Evolutionary conservation across 2,797 vertebrate genomes (phyloP), one percentile per base, ranked within the genome.

Genomic region (Dipus sagitta): DNA sequence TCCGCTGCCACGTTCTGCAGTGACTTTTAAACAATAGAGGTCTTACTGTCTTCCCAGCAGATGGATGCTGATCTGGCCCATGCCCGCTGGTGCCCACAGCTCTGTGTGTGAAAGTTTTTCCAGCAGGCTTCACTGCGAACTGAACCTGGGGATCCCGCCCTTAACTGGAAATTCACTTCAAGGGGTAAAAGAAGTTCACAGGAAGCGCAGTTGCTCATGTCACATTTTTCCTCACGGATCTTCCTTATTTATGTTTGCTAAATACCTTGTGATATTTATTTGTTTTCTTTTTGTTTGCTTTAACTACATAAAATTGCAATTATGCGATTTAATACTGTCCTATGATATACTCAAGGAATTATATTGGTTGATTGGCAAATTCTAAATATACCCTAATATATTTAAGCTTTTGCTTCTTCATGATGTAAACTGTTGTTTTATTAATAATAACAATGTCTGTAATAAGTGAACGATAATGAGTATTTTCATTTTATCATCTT

Each of bases 31-130:
- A 34, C 13, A 47, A 5, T 38, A 10, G 6, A 71, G 17, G 24
- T 1, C 10, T 2, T 28, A 9, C 7, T 1, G 3, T 24, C 24
- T 58, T 20, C 7, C 20, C 13, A 7, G 2, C 0, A 80, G 28
- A 54, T 65, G 20, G 28, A 54, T 71, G 30, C 4, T 30, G 4
- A 68, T 15, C 26, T 21, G 58, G n/a, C 58, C 20, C 1, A 1
- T 42, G 3, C 42, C 58, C 32, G 4, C 3, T 7, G 11, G 32
- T 20, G 3, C 11, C 52, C 70, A 11, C 0, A 68, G 23, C 0
- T 68, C 32, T 20, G 13, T 3, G 12, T 30, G n/a, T 1, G 70
- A 58, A 62, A 15, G 17, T 83, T 26, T 86, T 67, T 34, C 32
- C 23, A 30, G 7, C 52, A 67, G 15, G 6, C 32, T 62, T 14